Evolutionary conservation across 2,797 vertebrate genomes (phyloP).

Genomic region (Hemibagrus guttatus): DNA sequence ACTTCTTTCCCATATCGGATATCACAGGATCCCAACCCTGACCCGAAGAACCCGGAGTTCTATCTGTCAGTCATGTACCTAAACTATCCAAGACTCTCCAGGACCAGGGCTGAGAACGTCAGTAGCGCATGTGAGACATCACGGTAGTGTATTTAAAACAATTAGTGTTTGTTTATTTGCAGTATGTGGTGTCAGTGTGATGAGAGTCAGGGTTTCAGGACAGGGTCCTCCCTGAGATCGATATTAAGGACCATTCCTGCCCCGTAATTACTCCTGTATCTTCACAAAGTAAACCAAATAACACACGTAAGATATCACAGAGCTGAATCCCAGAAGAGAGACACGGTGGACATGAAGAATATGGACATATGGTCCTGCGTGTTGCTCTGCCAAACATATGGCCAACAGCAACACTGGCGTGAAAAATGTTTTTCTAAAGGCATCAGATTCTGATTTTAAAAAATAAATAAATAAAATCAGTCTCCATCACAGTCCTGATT

Average conservation of each 20-base stretch:
- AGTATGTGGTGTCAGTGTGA: not conserved
- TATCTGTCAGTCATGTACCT: not conserved
- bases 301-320: not conserved
- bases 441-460: no score
- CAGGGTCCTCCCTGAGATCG: not conserved
- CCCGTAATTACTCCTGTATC: not conserved
- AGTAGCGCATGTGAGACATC: not conserved
- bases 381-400: conserved; percentile 42
- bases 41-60: not conserved
- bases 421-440: not conserved
- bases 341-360: conserved; percentile 37
- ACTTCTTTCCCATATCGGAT: not conserved
- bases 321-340: conserved; percentile 31
- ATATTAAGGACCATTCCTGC: not conserved
- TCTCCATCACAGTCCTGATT: not conserved
- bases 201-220: not conserved
- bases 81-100: not conserved
- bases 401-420: conserved; percentile 21
- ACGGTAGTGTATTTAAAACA: not conserved
- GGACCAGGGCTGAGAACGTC: not conserved
- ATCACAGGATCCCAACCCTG: not conserved
- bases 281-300: not conserved
- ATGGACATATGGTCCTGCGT: conserved; percentile 44
- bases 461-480: not conserved
- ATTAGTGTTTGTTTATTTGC: not conserved